Evolutionary conservation across 2,113 vertebrate genomes (phyloP).

Genomic region (Physeter macrocephalus): DNA sequence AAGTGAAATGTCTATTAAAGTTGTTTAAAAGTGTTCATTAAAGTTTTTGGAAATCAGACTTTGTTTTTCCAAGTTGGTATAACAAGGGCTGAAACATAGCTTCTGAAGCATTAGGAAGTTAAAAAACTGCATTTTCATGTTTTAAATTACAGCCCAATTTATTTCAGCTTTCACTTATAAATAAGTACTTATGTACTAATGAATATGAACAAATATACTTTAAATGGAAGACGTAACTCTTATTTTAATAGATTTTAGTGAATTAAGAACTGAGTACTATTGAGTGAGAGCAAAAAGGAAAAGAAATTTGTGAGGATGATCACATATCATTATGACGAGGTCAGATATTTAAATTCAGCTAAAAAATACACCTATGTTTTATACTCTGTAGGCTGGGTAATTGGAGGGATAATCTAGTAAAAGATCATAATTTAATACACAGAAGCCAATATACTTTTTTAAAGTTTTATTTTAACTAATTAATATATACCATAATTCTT

Average conservation of each 20-base stretch:
- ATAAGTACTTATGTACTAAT: background rate
- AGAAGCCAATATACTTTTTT: background rate
- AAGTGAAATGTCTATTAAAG: background rate
- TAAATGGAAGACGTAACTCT: background rate
- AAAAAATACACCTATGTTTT: background rate
- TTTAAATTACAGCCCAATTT: background rate
- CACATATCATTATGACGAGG: background rate
- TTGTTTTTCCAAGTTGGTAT: background rate
- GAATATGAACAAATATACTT: background rate
- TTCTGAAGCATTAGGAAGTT: background rate
- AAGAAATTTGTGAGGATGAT: background rate
- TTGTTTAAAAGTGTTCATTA: background rate
- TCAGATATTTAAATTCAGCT: background rate
- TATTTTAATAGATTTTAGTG: background rate
- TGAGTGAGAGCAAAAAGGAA: background rate
- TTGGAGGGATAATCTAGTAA: background rate
- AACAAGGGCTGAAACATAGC: background rate
- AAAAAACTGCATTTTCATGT: background rate
- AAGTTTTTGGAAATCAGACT: background rate
- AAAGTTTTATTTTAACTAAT: background rate
- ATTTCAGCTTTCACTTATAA: background rate
- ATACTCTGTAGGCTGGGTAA: background rate
- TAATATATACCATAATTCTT: background rate
- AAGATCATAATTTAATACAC: background rate
- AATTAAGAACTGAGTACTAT: background rate